Conservation (phyloP, 2,113 vertebrate genomes). For the Mystacornis crossleyi region DNA sequence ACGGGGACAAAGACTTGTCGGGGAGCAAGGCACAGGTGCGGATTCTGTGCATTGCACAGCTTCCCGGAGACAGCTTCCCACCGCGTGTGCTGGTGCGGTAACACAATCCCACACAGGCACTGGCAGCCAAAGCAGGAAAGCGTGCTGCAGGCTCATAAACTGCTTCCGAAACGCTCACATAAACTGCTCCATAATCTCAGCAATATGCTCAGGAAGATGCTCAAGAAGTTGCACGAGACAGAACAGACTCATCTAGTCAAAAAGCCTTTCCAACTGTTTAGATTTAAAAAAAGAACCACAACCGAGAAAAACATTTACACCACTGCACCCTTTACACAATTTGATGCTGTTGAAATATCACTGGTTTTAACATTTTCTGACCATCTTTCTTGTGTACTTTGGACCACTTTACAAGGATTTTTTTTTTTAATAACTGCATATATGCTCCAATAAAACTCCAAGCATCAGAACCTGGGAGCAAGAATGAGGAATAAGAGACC, state of each 20-base stretch:
- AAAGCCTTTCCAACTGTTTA: not conserved
- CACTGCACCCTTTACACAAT: not conserved
- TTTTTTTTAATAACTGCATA: not conserved
- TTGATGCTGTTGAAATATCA: not conserved
- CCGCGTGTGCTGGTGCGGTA: not conserved
- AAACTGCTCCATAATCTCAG: not conserved
- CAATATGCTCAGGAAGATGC: not conserved
- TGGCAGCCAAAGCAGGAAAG: not conserved
- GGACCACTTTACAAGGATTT: not conserved
- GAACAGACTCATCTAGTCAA: not conserved
- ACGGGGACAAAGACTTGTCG: accelerated
- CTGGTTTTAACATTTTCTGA: not conserved
- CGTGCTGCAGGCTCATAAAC: accelerated
- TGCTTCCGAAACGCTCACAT: not conserved
- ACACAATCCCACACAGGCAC: accelerated
- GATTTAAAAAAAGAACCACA: not conserved
- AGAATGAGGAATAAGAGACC: not conserved
- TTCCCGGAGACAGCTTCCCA: not conserved
- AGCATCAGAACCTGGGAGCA: not conserved
- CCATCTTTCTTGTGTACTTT: not conserved
- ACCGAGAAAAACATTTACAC: not conserved
- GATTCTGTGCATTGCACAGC: not conserved
- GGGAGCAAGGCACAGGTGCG: not conserved
- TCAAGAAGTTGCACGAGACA: accelerated
- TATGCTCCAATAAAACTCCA: not conserved